phyloP scores from a whole-genome alignment of 2,888 invertebrate genomes.

The Sphinx pinastri region DNA sequence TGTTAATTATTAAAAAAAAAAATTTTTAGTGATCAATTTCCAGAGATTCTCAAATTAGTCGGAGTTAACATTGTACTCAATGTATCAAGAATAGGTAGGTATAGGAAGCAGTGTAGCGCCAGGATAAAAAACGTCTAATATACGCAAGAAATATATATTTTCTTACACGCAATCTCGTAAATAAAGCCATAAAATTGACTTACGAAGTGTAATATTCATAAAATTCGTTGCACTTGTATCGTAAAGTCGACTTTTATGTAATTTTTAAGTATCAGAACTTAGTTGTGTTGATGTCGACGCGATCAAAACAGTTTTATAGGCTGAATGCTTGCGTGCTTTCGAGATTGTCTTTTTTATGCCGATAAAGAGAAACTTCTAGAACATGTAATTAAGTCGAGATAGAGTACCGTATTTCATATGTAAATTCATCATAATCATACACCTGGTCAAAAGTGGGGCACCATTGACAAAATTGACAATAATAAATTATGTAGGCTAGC shows the following conservation, averaged over 20 bases:
- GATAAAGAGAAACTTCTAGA: too few species aligned
- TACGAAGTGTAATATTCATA: slow-evolving; percentile 29
- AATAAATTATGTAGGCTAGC: too few species aligned
- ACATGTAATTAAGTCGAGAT: too few species aligned
- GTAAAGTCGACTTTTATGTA: slow-evolving; percentile 62
- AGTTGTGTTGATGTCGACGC: slow-evolving; percentile 22
- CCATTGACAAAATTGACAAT: too few species aligned
- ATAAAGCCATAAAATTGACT: slow-evolving; percentile 26
- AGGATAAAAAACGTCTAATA: neutral
- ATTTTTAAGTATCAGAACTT: slow-evolving; percentile 50
- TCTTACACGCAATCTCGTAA: slow-evolving; percentile 18
- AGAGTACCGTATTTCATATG: too few species aligned
- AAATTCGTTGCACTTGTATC: slow-evolving; percentile 44
- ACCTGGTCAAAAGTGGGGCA: too few species aligned
- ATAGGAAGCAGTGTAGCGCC: neutral
- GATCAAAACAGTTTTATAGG: slow-evolving; percentile 16
- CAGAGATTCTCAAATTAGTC: neutral
- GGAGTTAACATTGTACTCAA: neutral
- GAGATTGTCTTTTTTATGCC: too few species aligned
- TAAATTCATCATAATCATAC: too few species aligned
- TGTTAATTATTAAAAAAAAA: too few species aligned
- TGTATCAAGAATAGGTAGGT: neutral
- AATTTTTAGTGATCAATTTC: neutral
- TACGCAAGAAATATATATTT: slow-evolving; percentile 1
- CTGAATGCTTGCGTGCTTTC: neutral